Conservation (phyloP, 2,797 vertebrate species). For the Dromococcyx pavoninus region DNA sequence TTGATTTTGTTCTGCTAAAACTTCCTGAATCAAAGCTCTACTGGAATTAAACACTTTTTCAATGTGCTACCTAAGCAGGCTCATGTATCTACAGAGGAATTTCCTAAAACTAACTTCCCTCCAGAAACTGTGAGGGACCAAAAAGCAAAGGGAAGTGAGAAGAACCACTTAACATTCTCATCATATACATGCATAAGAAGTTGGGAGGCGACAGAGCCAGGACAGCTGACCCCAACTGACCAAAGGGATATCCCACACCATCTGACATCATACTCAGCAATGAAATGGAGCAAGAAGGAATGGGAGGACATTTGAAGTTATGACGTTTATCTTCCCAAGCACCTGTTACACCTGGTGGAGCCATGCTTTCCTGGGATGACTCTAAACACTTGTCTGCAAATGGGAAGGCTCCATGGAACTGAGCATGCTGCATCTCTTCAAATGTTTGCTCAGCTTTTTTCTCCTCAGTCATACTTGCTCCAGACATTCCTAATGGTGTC, state of each 20-base stretch:
- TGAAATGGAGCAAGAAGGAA: neutral
- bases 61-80: neutral
- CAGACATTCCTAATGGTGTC: too few species aligned
- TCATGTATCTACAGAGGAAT: too few species aligned
- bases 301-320: too few species aligned
- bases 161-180: neutral
- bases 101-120: neutral
- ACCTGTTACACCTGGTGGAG: too few species aligned
- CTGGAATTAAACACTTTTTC: neutral
- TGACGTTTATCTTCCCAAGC: too few species aligned
- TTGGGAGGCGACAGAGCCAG: neutral
- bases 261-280: neutral
- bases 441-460: too few species aligned
- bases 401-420: too few species aligned
- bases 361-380: too few species aligned
- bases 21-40: neutral
- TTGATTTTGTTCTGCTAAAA: neutral
- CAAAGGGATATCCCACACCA: neutral
- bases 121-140: neutral
- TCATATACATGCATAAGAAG: neutral
- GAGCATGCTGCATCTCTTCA: too few species aligned
- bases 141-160: neutral
- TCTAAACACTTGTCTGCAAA: neutral
- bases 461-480: too few species aligned
- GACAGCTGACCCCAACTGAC: neutral